Percentiles rank a stretch among this genome's conserved stretches.
phyloP scores from a whole-genome alignment of 2,797 vertebrate genomes.

The Myotis planiceps region DNA sequence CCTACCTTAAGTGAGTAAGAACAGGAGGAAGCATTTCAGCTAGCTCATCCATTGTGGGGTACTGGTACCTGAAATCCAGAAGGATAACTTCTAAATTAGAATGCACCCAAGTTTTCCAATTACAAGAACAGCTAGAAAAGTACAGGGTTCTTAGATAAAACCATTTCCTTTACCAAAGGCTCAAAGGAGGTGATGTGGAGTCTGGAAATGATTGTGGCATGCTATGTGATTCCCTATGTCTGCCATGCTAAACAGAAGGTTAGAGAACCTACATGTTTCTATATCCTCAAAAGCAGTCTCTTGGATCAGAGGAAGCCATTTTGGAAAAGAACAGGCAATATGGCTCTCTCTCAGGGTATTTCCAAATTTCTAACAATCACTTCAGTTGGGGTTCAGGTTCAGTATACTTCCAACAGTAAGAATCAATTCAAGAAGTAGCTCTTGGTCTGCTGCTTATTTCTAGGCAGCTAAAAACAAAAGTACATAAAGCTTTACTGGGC shows the following conservation, averaged over 20 bases:
- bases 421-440: conserved; percentile 20
- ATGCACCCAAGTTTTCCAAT: background rate
- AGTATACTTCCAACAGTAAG: background rate
- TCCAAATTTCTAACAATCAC: background rate
- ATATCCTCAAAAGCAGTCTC: background rate
- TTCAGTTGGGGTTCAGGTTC: background rate
- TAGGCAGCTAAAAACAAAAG: background rate
- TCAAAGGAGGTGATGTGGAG: background rate
- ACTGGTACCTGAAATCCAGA: conserved; percentile 92
- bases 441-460: background rate
- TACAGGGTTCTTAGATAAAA: background rate
- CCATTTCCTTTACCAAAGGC: background rate
- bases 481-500: background rate
- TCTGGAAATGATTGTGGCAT: background rate
- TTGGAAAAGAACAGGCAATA: background rate
- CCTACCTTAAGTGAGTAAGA: conserved; percentile 93
- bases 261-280: background rate
- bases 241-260: background rate
- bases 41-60: conserved; percentile 95
- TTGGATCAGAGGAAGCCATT: background rate
- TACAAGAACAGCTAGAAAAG: background rate
- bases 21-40: conserved; percentile 95
- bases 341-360: background rate
- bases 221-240: background rate
- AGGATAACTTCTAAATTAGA: conserved; percentile 17